A percentile compares a stretch with the other conserved stretches of the same genome.
Conservation (phyloP, 2,888 invertebrate genomes). For the Caenorhabditis angaria region DNA sequence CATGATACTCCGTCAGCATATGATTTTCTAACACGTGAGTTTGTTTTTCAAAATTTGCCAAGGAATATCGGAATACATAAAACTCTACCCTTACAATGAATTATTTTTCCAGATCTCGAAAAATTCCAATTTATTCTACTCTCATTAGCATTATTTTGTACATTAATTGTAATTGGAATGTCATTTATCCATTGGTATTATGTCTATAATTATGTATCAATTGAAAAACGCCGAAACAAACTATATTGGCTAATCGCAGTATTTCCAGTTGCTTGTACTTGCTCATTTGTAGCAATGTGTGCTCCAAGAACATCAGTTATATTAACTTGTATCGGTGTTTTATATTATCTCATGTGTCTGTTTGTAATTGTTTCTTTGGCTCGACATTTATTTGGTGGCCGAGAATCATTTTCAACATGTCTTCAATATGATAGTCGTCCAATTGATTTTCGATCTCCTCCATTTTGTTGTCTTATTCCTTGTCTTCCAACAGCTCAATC, state of each 20-base stretch:
- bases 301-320: conserved; percentile 66
- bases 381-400: conserved; percentile 58
- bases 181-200: conserved; percentile 59
- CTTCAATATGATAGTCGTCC: conserved; percentile 49
- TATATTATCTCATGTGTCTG: conserved; percentile 70
- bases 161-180: conserved; percentile 50
- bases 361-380: conserved; percentile 69
- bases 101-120: conserved; percentile 48
- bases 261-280: conserved; percentile 65
- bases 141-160: conserved; percentile 53
- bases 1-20: conserved; percentile 52
- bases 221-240: conserved; percentile 67
- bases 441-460: conserved; percentile 67
- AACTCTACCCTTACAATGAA: not conserved
- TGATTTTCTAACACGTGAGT: conserved; percentile 53
- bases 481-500: conserved; percentile 61
- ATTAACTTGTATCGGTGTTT: conserved; percentile 63
- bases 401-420: conserved; percentile 45
- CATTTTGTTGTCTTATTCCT: conserved; percentile 67
- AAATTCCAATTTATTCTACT: conserved; percentile 61
- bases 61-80: not conserved
- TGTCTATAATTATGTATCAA: conserved; percentile 61
- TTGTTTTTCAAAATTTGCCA: conserved; percentile 5
- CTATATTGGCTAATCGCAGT: conserved; percentile 67
- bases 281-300: conserved; percentile 67